These are phyloP conservation scores for Geopemphigus sp. DNA, from an alignment of 1,140 invertebrate genomes.

Conservation along the genomic window DNA sequence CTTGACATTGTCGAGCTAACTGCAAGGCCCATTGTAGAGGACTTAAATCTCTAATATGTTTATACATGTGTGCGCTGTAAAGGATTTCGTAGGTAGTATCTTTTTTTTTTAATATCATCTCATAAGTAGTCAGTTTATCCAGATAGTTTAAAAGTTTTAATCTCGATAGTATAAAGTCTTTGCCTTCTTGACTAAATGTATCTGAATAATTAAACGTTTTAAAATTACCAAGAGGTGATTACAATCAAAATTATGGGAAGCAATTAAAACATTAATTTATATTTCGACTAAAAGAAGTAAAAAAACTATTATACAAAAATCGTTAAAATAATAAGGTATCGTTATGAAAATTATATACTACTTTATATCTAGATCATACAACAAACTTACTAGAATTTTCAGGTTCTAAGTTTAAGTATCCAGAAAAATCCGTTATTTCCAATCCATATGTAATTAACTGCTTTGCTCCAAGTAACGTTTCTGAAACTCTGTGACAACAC, in stretches of 20 bases:
- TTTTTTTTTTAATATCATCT: conserved; percentile 36
- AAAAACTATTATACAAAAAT: too few species aligned
- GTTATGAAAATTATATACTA: too few species aligned
- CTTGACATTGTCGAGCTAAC: conserved; percentile 43
- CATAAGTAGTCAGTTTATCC: conserved; percentile 37
- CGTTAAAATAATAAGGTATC: too few species aligned
- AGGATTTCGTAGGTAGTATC: not conserved
- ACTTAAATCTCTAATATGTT: conserved; percentile 35
- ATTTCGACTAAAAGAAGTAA: too few species aligned
- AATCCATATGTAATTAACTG: conserved; percentile 20
- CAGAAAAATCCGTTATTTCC: conserved; percentile 43
- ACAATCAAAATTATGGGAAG: not conserved
- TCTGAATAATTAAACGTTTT: not conserved
- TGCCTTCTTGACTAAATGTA: conserved; percentile 26
- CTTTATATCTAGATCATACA: not conserved
- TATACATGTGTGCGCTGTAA: conserved; percentile 20
- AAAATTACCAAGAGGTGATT: not conserved
- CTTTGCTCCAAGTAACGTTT: conserved; percentile 36
- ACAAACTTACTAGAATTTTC: not conserved
- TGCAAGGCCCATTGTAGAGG: conserved; percentile 32
- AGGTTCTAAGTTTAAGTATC: conserved; percentile 15
- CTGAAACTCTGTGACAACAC: conserved; percentile 33
- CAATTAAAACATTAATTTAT: too few species aligned
- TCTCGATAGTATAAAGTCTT: conserved; percentile 39
- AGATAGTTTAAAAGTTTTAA: conserved; percentile 34